phyloP scores from a whole-genome alignment of 1,140 invertebrate species.

The Bombus fervidus region DNA sequence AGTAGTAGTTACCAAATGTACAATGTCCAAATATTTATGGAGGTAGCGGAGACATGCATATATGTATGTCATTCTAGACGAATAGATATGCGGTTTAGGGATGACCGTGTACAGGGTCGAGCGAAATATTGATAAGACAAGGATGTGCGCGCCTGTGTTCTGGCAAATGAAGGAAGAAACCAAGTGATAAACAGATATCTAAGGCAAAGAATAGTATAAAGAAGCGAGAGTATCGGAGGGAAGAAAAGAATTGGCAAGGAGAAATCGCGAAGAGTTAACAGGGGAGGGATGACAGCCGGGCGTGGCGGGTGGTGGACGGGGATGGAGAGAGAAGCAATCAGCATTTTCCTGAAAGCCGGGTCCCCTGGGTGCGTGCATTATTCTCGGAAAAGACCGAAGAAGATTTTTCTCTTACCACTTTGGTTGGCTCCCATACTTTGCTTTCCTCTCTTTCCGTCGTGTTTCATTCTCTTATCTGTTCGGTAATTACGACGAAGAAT shows the following conservation, averaged over 20 bases:
- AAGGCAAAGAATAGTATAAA: not conserved
- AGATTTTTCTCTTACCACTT: conserved; percentile 62
- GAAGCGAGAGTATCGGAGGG: not conserved
- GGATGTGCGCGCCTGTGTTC: too few species aligned
- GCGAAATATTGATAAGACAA: not conserved
- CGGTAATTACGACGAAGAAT: conserved; percentile 74
- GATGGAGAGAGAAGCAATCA: conserved; percentile 74
- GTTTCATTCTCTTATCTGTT: conserved; percentile 60
- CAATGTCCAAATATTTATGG: too few species aligned
- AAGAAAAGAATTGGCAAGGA: conserved; percentile 35
- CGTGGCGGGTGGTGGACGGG: not conserved
- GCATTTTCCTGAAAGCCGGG: conserved; percentile 75
- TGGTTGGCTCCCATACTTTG: conserved; percentile 54
- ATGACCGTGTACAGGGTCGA: not conserved
- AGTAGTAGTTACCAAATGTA: too few species aligned
- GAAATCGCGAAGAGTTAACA: not conserved
- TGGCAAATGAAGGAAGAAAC: not conserved
- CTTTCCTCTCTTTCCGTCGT: conserved; percentile 28
- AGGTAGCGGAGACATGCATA: too few species aligned
- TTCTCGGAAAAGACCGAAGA: conserved; percentile 69
- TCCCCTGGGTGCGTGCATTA: conserved; percentile 73
- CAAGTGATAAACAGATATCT: not conserved
- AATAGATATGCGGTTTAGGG: not conserved
- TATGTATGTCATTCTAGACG: not conserved
- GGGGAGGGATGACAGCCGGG: not conserved